phyloP scores from a whole-genome alignment of 2,113 vertebrate species.

The Stomatorhinus ivindoensis region DNA sequence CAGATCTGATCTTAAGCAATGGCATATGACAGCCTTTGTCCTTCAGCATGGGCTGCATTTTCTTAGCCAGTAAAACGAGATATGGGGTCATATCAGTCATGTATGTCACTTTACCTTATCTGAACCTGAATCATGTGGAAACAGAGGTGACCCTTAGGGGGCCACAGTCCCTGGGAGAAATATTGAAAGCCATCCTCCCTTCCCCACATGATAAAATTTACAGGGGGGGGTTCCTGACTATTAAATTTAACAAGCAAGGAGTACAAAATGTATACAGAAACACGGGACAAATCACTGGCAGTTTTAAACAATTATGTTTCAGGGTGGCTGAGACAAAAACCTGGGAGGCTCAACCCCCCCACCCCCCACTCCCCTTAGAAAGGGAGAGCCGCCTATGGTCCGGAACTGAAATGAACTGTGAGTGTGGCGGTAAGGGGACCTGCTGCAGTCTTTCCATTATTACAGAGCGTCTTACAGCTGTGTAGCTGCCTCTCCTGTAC shows the following conservation, averaged over 20 bases:
- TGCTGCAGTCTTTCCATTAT: neutral
- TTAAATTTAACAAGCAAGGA: neutral
- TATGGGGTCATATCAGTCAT: neutral
- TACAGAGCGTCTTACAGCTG: neutral
- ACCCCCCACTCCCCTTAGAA: too few species aligned
- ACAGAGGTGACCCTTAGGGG: neutral
- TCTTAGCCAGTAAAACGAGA: neutral
- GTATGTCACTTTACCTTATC: neutral
- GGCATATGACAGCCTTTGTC: neutral
- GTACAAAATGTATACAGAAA: neutral
- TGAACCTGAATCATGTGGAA: neutral
- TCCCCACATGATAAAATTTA: neutral
- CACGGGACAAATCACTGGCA: neutral
- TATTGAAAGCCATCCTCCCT: neutral
- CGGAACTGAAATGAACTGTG: neutral
- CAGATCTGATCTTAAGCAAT: neutral
- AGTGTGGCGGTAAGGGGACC: neutral
- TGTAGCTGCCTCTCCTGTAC: neutral
- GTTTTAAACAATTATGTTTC: neutral
- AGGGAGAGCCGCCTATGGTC: neutral
- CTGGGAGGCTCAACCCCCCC: neutral
- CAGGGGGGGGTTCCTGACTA: neutral
- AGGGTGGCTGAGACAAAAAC: neutral
- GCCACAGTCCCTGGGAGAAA: neutral
- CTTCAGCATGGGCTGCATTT: neutral